Evolutionary conservation across 2,797 vertebrate species (phyloP).

Genomic region (Sebastes iracundus): DNA sequence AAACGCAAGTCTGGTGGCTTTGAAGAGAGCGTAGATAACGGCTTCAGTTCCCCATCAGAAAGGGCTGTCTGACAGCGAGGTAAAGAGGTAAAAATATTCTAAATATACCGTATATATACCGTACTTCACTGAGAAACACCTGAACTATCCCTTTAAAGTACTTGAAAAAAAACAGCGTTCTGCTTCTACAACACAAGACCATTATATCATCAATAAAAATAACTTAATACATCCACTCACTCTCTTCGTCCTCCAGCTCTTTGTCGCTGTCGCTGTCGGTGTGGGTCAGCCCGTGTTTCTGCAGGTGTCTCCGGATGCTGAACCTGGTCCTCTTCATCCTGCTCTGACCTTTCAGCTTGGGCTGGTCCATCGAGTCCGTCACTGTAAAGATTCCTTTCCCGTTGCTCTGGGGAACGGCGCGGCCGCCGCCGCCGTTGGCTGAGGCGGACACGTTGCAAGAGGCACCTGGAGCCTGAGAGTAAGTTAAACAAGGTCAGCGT

Average conservation of each 20-base stretch:
- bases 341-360: conserved; percentile 86
- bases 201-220: background rate
- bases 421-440: background rate
- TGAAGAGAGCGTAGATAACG: background rate
- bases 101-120: too few species aligned
- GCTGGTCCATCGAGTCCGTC: conserved; percentile 77
- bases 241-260: conserved; percentile 84
- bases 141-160: background rate
- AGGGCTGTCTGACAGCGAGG: too few species aligned
- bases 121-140: too few species aligned
- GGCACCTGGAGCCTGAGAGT: conserved; percentile 40
- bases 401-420: conserved; percentile 20
- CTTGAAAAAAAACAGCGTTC: rapidly evolving
- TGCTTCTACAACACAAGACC: background rate
- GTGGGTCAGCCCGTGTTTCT: conserved; percentile 84
- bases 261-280: conserved; percentile 86
- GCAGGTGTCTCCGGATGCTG: conserved; percentile 89
- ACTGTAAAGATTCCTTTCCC: conserved; percentile 40
- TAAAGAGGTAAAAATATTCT: too few species aligned
- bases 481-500: background rate
- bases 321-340: conserved; percentile 83
- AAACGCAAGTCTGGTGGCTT: background rate
- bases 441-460: background rate
- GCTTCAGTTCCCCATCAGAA: background rate
- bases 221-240: conserved; percentile 69